Percentiles rank a stretch among this genome's conserved stretches.
Conservation (phyloP, 2,113 vertebrate genomes). For the Catagonus wagneri region DNA sequence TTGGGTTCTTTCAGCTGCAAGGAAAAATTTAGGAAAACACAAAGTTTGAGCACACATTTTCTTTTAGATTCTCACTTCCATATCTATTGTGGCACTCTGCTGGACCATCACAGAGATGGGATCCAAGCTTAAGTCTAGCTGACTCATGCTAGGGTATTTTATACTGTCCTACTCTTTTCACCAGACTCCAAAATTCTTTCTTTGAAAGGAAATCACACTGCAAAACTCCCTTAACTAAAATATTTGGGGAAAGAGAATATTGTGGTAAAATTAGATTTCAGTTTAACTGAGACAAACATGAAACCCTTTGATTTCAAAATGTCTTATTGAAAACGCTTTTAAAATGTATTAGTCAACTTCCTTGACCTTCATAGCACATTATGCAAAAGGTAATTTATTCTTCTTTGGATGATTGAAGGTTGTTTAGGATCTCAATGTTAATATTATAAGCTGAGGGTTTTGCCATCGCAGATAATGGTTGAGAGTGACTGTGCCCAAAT, state of each 20-base stretch:
- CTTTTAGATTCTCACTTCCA: not conserved
- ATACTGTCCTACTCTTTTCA: not conserved
- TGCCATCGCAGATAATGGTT: not conserved
- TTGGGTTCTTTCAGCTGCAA: not conserved
- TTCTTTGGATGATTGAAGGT: slow-evolving; percentile 18
- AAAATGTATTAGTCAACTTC: slow-evolving; percentile 40
- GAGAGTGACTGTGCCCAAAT: not conserved
- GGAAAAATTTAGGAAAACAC: not conserved
- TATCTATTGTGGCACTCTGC: not conserved
- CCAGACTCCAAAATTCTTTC: not conserved
- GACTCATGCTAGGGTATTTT: not conserved
- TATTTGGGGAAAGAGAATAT: not conserved
- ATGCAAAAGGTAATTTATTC: slow-evolving; percentile 46
- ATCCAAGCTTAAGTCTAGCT: not conserved
- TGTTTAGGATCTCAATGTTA: not conserved
- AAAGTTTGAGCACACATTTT: not conserved
- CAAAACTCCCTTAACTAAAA: not conserved
- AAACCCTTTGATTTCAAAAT: slow-evolving; percentile 55
- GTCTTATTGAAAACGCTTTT: slow-evolving; percentile 39
- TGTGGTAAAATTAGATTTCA: slow-evolving; percentile 31
- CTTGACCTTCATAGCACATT: slow-evolving; percentile 31
- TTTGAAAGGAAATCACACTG: not conserved
- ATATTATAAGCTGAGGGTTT: not conserved
- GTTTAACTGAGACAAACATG: not conserved
- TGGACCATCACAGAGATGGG: not conserved